Conservation (phyloP, 2,888 invertebrate species). For the Globia sparganii region DNA sequence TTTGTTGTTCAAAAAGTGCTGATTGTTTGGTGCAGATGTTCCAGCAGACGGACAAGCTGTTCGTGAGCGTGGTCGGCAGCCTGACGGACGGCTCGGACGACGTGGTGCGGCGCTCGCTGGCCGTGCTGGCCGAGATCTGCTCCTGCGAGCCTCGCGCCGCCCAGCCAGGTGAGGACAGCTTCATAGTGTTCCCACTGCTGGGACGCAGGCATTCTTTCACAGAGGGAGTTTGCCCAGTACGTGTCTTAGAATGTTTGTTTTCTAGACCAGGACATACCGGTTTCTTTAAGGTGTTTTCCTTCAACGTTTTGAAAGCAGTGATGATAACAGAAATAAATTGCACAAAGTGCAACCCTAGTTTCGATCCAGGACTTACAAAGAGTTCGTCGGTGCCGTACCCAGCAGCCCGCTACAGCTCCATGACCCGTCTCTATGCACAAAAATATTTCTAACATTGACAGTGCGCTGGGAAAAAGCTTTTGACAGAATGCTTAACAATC, state of each 20-base stretch:
- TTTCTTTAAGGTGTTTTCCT: not conserved
- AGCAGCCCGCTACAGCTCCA: not conserved
- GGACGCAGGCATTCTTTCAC: not conserved
- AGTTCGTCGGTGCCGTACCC: not conserved
- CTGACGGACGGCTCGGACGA: constrained; percentile 98
- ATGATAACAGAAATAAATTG: not conserved
- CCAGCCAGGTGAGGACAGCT: constrained; percentile 1
- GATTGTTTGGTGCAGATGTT: constrained; percentile 90
- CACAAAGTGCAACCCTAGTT: not conserved
- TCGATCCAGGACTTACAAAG: not conserved
- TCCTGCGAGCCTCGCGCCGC: constrained; percentile 78
- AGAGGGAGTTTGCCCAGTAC: not conserved
- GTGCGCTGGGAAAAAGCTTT: not conserved
- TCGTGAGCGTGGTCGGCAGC: constrained; percentile 94
- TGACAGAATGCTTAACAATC: not conserved
- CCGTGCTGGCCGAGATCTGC: constrained; percentile 96
- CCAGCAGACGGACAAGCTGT: constrained; percentile 92
- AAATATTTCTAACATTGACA: not conserved
- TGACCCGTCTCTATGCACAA: not conserved
- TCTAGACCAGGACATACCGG: not conserved
- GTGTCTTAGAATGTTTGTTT: not conserved
- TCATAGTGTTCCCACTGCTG: not conserved
- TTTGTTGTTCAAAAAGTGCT: not conserved
- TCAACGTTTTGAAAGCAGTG: not conserved
- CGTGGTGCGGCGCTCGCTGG: constrained; percentile 97